Base-by-base conservation (phyloP, 2,797 vertebrate species). In the Acanthornis magna region DNA sequence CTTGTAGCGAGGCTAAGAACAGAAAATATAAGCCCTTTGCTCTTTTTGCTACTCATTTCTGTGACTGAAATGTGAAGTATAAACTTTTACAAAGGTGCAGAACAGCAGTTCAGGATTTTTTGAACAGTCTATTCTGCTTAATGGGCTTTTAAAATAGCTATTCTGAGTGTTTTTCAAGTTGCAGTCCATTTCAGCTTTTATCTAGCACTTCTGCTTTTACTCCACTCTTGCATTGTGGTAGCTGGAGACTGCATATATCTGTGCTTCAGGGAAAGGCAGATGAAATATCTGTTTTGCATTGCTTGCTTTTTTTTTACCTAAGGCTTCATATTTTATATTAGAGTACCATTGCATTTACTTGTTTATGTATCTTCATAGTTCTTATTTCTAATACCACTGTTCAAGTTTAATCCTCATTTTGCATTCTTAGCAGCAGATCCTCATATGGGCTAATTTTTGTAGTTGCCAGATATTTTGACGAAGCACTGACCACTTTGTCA, bases 111-210 rank as follows among this genome's bases (percentile, higher is more conserved):
- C 14, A 42, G 40, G 61, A 45, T 54, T 54, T 84, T 82, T 93
- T 88, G 73, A 94, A 92, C 61, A 94, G 77, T 34, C 29, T 75
- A 11, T 85, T 95, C 68, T 87, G 91, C 62, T 81, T 96, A 96
- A 97, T 76, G 55, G 85, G 22, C 47, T 93, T 94, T 96, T 47
- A 73, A 93, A 95, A 93, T 74, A 40, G 13, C 60, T 58, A 7
- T 65, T 86, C 42, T 36, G 45, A 60, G 32, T 71, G 43, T 40
- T 94, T 93, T 93, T 65, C 50, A 93, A 74, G 72, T 58, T 58
- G 82, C 40, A 84, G n/a, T 5, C 45, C 85, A 57, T 91, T 95
- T 93, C 62, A 66, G n/a, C 85, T 90, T 90, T 90, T 92, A 91
- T 87, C 50, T 75, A 47, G 42, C 29, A 53, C 51, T 85, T 57